Evolutionary conservation across 1,140 invertebrate species (phyloP), one percentile per base, ranked within the genome.

Genomic region (Hylyphantes graminicola): DNA sequence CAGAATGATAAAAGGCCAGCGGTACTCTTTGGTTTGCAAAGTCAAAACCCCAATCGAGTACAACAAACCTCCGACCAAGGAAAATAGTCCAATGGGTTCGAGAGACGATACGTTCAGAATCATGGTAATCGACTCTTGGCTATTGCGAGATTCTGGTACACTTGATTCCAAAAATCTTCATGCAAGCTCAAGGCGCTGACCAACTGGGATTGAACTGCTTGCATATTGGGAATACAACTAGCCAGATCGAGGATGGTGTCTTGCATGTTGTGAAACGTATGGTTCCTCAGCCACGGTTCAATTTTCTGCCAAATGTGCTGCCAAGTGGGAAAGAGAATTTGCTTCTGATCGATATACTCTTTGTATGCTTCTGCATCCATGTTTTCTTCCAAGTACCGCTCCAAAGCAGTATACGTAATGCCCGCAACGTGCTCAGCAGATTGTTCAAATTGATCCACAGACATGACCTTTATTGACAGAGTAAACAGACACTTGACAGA

Each of bases 141-240:
- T n/a, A 63, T 9, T 2, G 12, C 12, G 35, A 76, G 50, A n/a
- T 64, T 76, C 63, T 76, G 35, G 21, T 63, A 76, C 13, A 76
- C 59, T 76, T 76, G 59, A 76, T 76, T 76, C 74, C 74, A 76
- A 63, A 76, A 76, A 9, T 15, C 21, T n/a, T 76, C 74, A 50
- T 76, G 74, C 15, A 63, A 0, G 15, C 12, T 13, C 6, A 76
- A 19, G n/a, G 73, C 59, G 9, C 61, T 35, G 2, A 17, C 11
- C 5, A 63, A 21, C 35, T 63, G 7, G 13, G 2, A 2, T 48
- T 9, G 1, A 63, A 48, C 59, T 11, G 73, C 35, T 63, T 35
- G 4, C 7, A 3, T 9, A 2, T 61, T 11, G 1, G 73, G 73
- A 35, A 76, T 10, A 12, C 12, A 48, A 9, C 19, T 15, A 3